Conservation (phyloP, 92 coral and sea anemone genomes). For the Parazoanthus darwini region DNA sequence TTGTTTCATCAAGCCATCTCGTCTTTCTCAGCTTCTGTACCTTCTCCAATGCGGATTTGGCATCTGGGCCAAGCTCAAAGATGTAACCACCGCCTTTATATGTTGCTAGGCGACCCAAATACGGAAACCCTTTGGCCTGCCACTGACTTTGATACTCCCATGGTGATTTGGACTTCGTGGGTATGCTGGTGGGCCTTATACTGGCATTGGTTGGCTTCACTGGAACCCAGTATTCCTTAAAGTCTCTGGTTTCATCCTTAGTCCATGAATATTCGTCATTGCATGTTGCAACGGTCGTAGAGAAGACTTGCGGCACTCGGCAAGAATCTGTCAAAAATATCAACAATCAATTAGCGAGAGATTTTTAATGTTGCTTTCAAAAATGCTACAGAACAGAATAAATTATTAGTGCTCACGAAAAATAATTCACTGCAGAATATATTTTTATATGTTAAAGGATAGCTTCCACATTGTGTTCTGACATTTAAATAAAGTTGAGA, state of each 20-base stretch:
- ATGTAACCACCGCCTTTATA: slow-evolving; percentile 89
- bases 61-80: slow-evolving; percentile 68
- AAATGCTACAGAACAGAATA: neutral
- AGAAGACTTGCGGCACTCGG: slow-evolving; percentile 57
- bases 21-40: slow-evolving; percentile 40
- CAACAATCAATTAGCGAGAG: neutral
- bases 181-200: neutral
- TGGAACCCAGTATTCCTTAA: slow-evolving; percentile 58
- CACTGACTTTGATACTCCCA: slow-evolving; percentile 55
- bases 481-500: too few species aligned
- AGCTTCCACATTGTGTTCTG: neutral
- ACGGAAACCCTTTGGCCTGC: slow-evolving; percentile 83
- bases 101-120: slow-evolving; percentile 82
- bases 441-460: neutral
- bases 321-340: slow-evolving; percentile 67
- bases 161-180: slow-evolving; percentile 8
- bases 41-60: slow-evolving; percentile 45
- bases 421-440: neutral
- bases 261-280: slow-evolving; percentile 84
- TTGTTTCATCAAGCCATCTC: slow-evolving; percentile 82
- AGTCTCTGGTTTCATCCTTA: slow-evolving; percentile 70
- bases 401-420: neutral
- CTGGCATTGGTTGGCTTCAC: slow-evolving; percentile 40
- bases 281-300: slow-evolving; percentile 60
- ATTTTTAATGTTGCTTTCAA: neutral